These are phyloP conservation scores for Chaetorhynchus papuensis DNA, from an alignment of 2,113 vertebrate genomes.

Conservation along the genomic window DNA sequence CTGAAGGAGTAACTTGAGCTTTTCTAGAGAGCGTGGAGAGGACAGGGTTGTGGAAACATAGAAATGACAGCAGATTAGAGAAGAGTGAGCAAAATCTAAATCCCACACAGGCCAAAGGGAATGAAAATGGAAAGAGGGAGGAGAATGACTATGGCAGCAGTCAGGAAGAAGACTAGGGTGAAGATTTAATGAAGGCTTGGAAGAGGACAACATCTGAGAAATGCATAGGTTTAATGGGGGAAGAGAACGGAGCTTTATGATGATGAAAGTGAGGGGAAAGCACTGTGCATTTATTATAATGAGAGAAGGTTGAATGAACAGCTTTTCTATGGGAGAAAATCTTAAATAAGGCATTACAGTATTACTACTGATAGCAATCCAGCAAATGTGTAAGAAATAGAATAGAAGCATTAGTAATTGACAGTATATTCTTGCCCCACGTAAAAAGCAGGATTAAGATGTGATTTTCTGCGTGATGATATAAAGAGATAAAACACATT, in stretches of 20 bases:
- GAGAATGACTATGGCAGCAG: neutral
- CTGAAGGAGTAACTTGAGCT: neutral
- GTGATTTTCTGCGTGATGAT: slow-evolving; percentile 3
- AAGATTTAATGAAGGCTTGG: neutral
- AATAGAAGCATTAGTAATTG: neutral
- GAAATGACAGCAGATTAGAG: neutral
- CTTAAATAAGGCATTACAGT: neutral
- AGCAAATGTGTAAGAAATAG: neutral
- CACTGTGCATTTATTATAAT: neutral
- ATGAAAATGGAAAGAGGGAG: neutral
- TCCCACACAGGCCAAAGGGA: neutral
- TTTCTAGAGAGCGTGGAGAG: neutral
- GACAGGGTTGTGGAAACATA: neutral
- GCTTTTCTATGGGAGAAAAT: neutral
- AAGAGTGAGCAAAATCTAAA: neutral
- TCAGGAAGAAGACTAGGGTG: neutral
- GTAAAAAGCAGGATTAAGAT: slow-evolving; percentile 5
- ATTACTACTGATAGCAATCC: neutral
- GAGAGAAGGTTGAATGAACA: neutral
- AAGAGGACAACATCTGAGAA: neutral
- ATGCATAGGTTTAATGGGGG: neutral
- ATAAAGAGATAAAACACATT: slow-evolving; percentile 29
- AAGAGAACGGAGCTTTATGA: neutral
- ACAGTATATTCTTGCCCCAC: neutral
- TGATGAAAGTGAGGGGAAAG: neutral